phyloP scores from a whole-genome alignment of 2,797 vertebrate genomes.

The Etheostoma nigrum region DNA sequence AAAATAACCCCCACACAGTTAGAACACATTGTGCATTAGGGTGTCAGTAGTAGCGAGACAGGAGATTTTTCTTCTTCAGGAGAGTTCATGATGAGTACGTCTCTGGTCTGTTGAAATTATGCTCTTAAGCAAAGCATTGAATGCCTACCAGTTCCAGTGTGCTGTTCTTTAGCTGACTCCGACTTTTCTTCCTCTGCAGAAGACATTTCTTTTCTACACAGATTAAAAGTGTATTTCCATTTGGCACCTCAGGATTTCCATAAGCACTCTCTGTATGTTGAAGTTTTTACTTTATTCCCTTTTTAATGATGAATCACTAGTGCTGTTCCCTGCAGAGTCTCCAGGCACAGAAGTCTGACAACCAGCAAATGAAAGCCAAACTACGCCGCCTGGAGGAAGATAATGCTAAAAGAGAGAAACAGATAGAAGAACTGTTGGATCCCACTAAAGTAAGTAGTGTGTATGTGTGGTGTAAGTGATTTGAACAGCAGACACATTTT shows the following conservation, averaged over 20 bases:
- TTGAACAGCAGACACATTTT: background rate
- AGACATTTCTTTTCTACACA: background rate
- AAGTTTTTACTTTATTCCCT: background rate
- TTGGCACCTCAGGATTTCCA: background rate
- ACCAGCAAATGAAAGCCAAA: slow-evolving; percentile 89
- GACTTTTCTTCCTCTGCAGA: slow-evolving; percentile 9
- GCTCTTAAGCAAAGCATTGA: background rate
- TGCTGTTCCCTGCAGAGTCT: slow-evolving; percentile 73
- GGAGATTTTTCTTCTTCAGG: background rate
- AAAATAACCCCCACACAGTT: background rate
- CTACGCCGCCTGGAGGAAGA: slow-evolving; percentile 92
- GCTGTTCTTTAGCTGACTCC: background rate
- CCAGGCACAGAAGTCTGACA: slow-evolving; percentile 89
- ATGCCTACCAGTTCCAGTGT: background rate
- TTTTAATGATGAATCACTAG: background rate
- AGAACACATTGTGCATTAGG: background rate
- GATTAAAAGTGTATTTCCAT: background rate
- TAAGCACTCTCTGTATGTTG: background rate
- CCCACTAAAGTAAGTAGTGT: slow-evolving; percentile 82
- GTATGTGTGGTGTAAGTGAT: no score
- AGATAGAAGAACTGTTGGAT: slow-evolving; percentile 93
- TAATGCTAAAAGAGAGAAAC: slow-evolving; percentile 90
- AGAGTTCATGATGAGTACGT: background rate
- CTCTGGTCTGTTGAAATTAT: background rate
- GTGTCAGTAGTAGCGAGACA: background rate